A percentile compares a stretch with the other conserved stretches of the same genome.
Evolutionary conservation across 2,797 vertebrate genomes (phyloP).

Genomic region (Crypturellus tataupa): DNA sequence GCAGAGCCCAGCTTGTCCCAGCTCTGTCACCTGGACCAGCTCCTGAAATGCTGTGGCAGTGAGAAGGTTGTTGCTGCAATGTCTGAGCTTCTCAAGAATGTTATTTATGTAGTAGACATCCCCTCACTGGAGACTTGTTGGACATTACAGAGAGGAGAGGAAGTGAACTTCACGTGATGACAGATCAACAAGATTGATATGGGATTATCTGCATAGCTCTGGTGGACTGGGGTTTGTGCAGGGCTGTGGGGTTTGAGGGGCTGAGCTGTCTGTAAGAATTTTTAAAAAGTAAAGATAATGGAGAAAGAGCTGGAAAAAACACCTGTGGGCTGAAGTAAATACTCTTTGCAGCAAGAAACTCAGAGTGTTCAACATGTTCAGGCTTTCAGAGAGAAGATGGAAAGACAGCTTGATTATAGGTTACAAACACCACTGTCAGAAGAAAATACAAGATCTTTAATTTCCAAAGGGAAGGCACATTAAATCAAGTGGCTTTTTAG

Average conservation of each 20-base stretch:
- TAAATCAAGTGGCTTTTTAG: not conserved
- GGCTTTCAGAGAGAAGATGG: not conserved
- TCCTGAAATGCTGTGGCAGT: not conserved
- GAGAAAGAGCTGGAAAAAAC: constrained; percentile 5
- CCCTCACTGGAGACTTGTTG: not conserved
- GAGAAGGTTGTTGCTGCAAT: not conserved
- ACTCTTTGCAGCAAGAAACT: not conserved
- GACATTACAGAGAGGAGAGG: not conserved
- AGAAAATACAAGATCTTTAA: constrained; percentile 24
- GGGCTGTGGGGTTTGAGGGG: not conserved
- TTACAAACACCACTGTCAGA: not conserved
- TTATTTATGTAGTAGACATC: not conserved
- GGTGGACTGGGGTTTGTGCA: not conserved
- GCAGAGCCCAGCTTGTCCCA: not conserved
- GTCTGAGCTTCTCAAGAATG: not conserved
- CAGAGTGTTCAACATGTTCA: constrained; percentile 1
- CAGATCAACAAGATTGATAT: not conserved
- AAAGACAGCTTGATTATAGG: constrained; percentile 46
- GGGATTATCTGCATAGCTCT: not conserved
- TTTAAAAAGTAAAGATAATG: not conserved
- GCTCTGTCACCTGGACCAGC: not conserved
- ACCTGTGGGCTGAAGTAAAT: not conserved
- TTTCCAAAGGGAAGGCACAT: constrained; percentile 16
- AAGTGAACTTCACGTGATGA: not conserved
- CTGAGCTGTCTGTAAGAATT: not conserved